Evolutionary conservation across 2,113 vertebrate species (phyloP), one percentile per base, ranked within the genome.

Genomic region (Archocentrus centrarchus): DNA sequence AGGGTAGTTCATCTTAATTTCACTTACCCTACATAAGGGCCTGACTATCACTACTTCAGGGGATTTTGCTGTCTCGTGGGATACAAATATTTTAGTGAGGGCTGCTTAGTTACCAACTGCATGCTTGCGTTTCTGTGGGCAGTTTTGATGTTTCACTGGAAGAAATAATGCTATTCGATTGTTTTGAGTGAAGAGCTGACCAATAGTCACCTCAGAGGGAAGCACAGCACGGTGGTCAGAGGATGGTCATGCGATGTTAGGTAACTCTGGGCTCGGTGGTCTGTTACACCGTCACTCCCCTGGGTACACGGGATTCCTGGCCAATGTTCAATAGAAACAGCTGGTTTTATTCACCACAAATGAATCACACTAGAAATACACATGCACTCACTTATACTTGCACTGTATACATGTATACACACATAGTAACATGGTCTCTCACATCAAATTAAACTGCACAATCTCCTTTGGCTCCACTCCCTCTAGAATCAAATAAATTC

Each of bases 281-380:
- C 68, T 88, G 53, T 13, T 64, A 63, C 61, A 55, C 62, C 55
- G 14, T 85, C 76, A 59, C 62, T 87, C 86, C 77, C 86, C n/a
- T n/a, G 2, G 64, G 77, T 84, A 18, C 44, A 30, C 10, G 75
- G 77, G 77, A 58, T 63, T 90, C 62, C 87, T 93, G 93, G 93
- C 90, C 50, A 84, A 63, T 5, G 62, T 84, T 95, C 94, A 95
- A 88, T 58, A 89, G 77, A 90, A 94, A 90, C 94, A 95, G 93
- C 89, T 95, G 94, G 82, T 93, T 95, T 94, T 91, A 89, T 91
- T 95, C 91, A 92, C 80, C 75, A 53, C 86, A 91, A 86, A 92
- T 88, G 81, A 93, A 94, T 93, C 83, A 87, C 78, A 85, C 75
- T 78, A 77, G 75, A 75, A 86, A 86, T 62, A 86, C 85, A 89